Base-by-base conservation (phyloP, 1,140 invertebrate species). In the Steinernema khuongi region DNA sequence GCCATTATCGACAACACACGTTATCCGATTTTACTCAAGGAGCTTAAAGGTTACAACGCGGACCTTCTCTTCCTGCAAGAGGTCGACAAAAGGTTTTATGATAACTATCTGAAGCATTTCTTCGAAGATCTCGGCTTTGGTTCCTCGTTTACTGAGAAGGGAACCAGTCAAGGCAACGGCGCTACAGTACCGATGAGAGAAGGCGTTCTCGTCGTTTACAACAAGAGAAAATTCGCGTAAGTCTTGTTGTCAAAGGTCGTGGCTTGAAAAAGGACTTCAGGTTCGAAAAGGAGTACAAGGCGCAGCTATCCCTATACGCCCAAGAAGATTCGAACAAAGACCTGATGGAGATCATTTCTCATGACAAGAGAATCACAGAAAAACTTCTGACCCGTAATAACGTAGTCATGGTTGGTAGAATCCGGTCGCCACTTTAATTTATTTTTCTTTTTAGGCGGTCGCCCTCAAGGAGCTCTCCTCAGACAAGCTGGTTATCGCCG, bases 21-120 rank as follows among this genome's bases (percentile, higher is more conserved):
- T 17, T 60, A 26, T 4, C 50, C 50, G 50, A 7, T 60, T 14
- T 4, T 60, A 11, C 19, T 60, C 2, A 7, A 22, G 22, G 50
- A 60, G 19, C 19, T 60, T 7, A 60, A 60, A 60, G 50, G 50
- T 22, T 60, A 60, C 50, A 60, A 60, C 50, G 50, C 50, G 7
- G 50, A 60, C 50, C 7, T 60, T 22, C 4, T 60, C 50, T 60
- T 60, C 50, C 50, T 60, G 4, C 50, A 60, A 60, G 50, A 60
- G 22, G 50, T 60, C 22, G 50, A 60, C 50, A 14, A 22, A 2
- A 60, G 26, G 19, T 22, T 60, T 4, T 60, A 60, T 22, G 26
- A 2, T 2, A 22, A n/a, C 14, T 60, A 60, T 26, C 4, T 60
- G 50, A 60, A 26, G 50, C 50, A 14, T 11, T 60, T 60, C 7